Conservation (phyloP, 1,140 invertebrate genomes). For the Rhagoletis zephyria region DNA sequence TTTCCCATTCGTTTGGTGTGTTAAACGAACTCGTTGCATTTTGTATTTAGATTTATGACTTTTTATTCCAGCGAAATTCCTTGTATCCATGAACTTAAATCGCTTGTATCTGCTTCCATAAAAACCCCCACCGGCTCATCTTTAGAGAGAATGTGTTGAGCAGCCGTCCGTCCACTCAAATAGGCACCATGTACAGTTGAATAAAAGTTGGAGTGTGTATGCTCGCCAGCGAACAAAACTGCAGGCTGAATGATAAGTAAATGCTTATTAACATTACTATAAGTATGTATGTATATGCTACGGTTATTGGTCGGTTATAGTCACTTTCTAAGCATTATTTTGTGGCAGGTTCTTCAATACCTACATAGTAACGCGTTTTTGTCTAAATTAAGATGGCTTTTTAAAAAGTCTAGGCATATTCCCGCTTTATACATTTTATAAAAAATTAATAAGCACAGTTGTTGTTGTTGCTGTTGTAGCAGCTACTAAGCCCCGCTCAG, state of each 20-base stretch:
- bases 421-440: too few relatives aligned
- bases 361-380: too few relatives aligned
- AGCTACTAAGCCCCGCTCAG: too few relatives aligned
- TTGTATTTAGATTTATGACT: not conserved
- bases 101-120: constrained; percentile 81
- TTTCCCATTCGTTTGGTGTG: not conserved
- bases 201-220: constrained; percentile 93
- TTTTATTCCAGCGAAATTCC: constrained; percentile 79
- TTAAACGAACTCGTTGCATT: not conserved
- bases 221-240: constrained; percentile 93
- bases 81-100: constrained; percentile 89
- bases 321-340: too few relatives aligned
- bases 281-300: too few relatives aligned
- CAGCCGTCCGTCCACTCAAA: constrained; percentile 88
- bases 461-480: too few relatives aligned
- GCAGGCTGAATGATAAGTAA: constrained; percentile 77
- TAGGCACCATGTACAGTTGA: constrained; percentile 96
- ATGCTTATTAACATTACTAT: not conserved
- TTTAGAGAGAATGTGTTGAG: constrained; percentile 80
- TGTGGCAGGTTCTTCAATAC: too few relatives aligned
- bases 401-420: too few relatives aligned
- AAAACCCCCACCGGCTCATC: constrained; percentile 78
- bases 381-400: too few relatives aligned
- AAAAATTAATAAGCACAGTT: too few relatives aligned
- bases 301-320: too few relatives aligned